phyloP scores from a whole-genome alignment of 53 echinoderm and acorn worm genomes.

The Echinometra lucunter region DNA sequence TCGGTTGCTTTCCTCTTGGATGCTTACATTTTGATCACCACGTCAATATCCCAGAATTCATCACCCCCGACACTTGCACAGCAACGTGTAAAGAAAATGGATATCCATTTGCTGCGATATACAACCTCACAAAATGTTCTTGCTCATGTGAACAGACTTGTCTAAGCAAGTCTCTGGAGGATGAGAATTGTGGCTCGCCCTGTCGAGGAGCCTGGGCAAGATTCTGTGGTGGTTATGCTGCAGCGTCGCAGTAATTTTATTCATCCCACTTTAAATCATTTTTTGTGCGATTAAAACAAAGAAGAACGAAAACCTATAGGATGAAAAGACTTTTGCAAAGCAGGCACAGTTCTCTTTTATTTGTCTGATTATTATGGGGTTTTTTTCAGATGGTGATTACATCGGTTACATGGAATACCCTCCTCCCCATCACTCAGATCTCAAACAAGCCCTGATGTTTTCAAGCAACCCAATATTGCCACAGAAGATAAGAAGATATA shows the following conservation, averaged over 20 bases:
- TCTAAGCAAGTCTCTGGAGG: neutral
- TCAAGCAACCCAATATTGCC: too few relatives aligned
- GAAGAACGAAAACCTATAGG: neutral
- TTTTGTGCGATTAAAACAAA: neutral
- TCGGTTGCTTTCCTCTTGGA: neutral
- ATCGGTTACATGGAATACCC: too few relatives aligned
- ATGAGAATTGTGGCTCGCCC: neutral
- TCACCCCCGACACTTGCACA: conserved; percentile 7
- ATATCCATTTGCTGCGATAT: neutral
- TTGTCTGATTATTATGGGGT: too few relatives aligned
- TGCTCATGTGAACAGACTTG: neutral
- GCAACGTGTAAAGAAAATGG: neutral
- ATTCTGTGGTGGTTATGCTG: conserved; percentile 1
- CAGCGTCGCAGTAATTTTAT: neutral
- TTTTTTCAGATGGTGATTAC: too few relatives aligned
- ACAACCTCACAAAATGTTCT: neutral
- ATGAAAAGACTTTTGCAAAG: too few relatives aligned
- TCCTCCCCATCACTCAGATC: neutral
- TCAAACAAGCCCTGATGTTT: neutral
- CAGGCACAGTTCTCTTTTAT: too few relatives aligned
- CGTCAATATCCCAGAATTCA: neutral
- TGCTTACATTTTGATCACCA: neutral
- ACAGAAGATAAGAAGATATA: too few relatives aligned
- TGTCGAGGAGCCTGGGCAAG: neutral
- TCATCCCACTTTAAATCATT: neutral